phyloP scores from a whole-genome alignment of 2,888 invertebrate species.

The Nesidiocoris tenuis region DNA sequence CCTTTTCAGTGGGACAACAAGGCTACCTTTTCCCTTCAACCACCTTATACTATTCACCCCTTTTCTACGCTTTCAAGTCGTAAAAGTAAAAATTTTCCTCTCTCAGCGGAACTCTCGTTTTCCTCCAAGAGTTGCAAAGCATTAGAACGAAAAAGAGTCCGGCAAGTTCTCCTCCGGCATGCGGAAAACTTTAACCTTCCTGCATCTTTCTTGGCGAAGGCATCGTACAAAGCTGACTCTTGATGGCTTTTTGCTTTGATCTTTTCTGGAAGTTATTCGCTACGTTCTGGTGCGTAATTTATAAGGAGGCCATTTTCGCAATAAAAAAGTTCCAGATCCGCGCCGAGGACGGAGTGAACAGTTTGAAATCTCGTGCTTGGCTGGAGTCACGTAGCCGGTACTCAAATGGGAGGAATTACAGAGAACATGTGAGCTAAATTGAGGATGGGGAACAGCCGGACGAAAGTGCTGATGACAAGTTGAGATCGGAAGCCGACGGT shows the following conservation, averaged over 20 bases:
- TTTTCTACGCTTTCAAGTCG: slow-evolving; percentile 16
- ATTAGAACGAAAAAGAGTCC: not conserved
- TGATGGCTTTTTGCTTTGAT: slow-evolving; percentile 23
- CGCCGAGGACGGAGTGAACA: not conserved
- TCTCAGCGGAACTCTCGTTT: not conserved
- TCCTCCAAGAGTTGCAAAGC: not conserved
- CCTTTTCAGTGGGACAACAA: slow-evolving; percentile 16
- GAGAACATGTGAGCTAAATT: too few relatives aligned
- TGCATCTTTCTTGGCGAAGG: not conserved
- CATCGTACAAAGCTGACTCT: slow-evolving; percentile 6
- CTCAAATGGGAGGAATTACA: too few relatives aligned
- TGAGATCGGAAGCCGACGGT: too few relatives aligned
- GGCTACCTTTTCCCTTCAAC: not conserved
- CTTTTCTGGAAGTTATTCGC: slow-evolving; percentile 16
- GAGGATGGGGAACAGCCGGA: too few relatives aligned
- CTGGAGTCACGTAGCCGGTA: not conserved
- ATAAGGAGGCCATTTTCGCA: not conserved
- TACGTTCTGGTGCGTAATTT: not conserved
- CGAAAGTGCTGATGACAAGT: too few relatives aligned
- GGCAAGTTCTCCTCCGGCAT: slow-evolving; percentile 11
- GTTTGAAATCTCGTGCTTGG: not conserved
- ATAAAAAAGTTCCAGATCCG: not conserved
- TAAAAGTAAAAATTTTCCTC: slow-evolving; percentile 11
- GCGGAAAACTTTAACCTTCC: slow-evolving; percentile 23
- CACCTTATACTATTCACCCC: not conserved